Conservation (phyloP, 2,113 vertebrate species). For the Solea solea region DNA sequence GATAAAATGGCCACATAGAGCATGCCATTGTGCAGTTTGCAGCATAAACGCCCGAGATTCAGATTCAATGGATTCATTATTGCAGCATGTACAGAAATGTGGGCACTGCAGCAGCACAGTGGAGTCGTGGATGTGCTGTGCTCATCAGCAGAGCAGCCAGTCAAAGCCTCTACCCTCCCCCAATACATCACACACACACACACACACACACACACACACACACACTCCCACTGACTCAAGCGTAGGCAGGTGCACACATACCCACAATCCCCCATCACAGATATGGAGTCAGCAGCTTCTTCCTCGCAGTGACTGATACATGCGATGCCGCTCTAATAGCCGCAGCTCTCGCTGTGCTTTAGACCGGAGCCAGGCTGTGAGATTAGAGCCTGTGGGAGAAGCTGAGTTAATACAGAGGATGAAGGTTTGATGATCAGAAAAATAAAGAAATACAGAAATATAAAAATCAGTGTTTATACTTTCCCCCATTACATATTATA, state of each 20-base stretch:
- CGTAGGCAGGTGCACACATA: conserved; percentile 15
- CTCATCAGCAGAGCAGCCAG: conserved; percentile 73
- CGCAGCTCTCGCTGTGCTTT: conserved; percentile 13
- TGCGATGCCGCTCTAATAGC: conserved; percentile 27
- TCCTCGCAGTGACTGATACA: conserved; percentile 72
- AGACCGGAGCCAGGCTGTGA: conserved; percentile 20
- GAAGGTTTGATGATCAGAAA: neutral
- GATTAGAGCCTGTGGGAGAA: neutral
- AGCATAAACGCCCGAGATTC: neutral
- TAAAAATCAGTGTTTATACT: neutral
- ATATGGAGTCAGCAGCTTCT: conserved; percentile 79
- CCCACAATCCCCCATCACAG: conserved; percentile 48
- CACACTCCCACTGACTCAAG: conserved; percentile 9
- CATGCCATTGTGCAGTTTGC: neutral
- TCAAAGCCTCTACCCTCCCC: conserved; percentile 63
- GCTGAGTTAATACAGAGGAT: conserved; percentile 3
- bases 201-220: conserved; percentile 19
- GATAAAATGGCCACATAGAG: neutral
- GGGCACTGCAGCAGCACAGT: conserved; percentile 3
- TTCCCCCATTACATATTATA: conserved; percentile 1
- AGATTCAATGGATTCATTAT: conserved; percentile 13
- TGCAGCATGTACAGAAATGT: conserved; percentile 11
- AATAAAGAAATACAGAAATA: conserved; percentile 1
- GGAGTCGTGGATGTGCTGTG: conserved; percentile 73
- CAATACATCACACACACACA: conserved; percentile 40